phyloP scores from a whole-genome alignment of 2,888 invertebrate genomes.

The Schizotus pectinicornis region DNA sequence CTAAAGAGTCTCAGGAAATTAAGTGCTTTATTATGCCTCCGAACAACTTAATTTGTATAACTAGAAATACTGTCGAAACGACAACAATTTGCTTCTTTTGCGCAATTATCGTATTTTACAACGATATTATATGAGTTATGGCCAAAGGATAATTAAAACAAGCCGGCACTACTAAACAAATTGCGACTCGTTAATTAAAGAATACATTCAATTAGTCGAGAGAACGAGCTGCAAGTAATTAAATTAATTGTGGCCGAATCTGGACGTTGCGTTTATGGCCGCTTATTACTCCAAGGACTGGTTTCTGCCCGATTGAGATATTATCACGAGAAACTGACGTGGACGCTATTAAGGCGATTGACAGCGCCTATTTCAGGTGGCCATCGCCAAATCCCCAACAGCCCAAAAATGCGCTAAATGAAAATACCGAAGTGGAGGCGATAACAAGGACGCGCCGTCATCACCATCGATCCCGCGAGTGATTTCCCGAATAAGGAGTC shows the following conservation, averaged over 20 bases:
- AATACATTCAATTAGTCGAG: slow-evolving; percentile 13
- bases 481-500: background rate
- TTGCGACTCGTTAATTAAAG: slow-evolving; percentile 21
- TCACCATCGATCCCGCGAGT: no score
- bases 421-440: no score
- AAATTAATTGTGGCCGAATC: slow-evolving; percentile 36
- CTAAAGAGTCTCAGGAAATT: slow-evolving; percentile 12
- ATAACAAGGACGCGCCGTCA: no score
- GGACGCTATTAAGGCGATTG: slow-evolving; percentile 28
- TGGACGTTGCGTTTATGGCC: slow-evolving; percentile 33
- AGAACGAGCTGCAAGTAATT: slow-evolving; percentile 30
- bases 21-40: slow-evolving; percentile 14
- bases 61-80: slow-evolving; percentile 5
- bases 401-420: no score
- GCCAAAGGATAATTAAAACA: slow-evolving; percentile 14
- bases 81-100: slow-evolving; percentile 18
- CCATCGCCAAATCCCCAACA: no score
- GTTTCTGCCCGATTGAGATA: slow-evolving; percentile 47
- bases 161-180: slow-evolving; percentile 6
- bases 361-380: no score
- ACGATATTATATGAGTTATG: no score
- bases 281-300: slow-evolving; percentile 43
- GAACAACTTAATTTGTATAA: slow-evolving; percentile 25
- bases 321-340: slow-evolving; percentile 43
- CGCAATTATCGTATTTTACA: slow-evolving; percentile 12